Evolutionary conservation across 2,888 invertebrate species (phyloP), one percentile per base, ranked within the genome.

Genomic region (Mycalesis mineus): DNA sequence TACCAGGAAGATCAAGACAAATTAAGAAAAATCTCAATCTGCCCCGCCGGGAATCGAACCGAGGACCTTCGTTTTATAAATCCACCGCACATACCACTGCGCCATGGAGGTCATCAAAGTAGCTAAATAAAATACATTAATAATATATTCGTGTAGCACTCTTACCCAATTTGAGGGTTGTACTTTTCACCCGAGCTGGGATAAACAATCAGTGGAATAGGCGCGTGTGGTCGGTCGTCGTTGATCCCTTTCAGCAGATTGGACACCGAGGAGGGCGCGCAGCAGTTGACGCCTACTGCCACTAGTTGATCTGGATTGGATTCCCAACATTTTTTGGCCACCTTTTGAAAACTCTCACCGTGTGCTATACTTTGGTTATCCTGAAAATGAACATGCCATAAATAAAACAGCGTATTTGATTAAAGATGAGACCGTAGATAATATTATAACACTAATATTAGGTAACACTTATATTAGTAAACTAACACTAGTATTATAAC

Each of bases 121-220:
- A n/a, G n/a, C n/a, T n/a, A n/a, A n/a, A n/a, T n/a, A n/a, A n/a
- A n/a, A n/a, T n/a, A n/a, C n/a, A n/a, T n/a, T n/a, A n/a, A 22
- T 22, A 22, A 22, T 22, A 22, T 22, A 22, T 22, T 22, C 3
- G 3, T 22, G 22, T 5, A 22, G 22, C 22, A n/a, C 40, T 17
- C 91, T 87, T 88, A 93, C 94, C 93, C 92, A 73, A 92, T 91
- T 72, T 92, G 91, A 55, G 93, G 91, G 70, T 92, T 92, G 88
- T 95, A 96, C 73, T 91, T 92, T 82, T 96, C 96, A 52, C 98
- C 98, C 71, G 96, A 97, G 80, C 98, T 98, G 3, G 98, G 97
- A 84, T 98, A 98, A 28, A 95, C 96, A 57, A 98, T 93, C 55
- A 97, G 87, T 2, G 96, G 95, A 59, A 96, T 91, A 51, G 88